A percentile compares a stretch with the other conserved stretches of the same genome.
Conservation (phyloP, 2,113 vertebrate genomes). For the Barnardius zonarius region DNA sequence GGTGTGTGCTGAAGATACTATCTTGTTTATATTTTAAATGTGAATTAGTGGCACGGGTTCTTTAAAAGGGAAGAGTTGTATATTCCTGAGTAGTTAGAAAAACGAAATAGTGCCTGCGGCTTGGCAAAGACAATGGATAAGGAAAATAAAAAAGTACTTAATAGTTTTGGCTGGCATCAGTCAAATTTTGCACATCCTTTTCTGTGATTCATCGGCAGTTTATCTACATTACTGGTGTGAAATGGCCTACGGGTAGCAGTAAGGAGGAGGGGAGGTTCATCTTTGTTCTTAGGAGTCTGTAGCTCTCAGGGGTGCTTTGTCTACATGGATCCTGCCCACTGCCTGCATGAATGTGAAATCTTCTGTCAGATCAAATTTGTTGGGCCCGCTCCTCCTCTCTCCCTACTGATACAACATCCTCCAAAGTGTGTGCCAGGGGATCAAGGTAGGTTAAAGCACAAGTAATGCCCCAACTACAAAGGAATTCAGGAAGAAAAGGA, state of each 20-base stretch:
- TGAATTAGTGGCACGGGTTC: neutral
- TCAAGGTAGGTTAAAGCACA: neutral
- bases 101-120: neutral
- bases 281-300: neutral
- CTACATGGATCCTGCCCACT: rapidly evolving
- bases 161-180: neutral
- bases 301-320: neutral
- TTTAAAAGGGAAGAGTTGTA: neutral
- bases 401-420: neutral
- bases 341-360: neutral
- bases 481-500: neutral
- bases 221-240: neutral
- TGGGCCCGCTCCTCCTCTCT: neutral
- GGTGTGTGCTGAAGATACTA: neutral
- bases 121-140: neutral
- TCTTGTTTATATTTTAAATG: neutral
- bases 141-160: neutral
- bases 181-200: neutral
- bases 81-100: neutral
- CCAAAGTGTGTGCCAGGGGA: too few relatives aligned
- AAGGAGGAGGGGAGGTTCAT: neutral
- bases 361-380: neutral
- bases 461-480: neutral
- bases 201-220: neutral
- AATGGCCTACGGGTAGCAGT: neutral